phyloP scores from a whole-genome alignment of 2,797 vertebrate species.

The Microchirus variegatus region DNA sequence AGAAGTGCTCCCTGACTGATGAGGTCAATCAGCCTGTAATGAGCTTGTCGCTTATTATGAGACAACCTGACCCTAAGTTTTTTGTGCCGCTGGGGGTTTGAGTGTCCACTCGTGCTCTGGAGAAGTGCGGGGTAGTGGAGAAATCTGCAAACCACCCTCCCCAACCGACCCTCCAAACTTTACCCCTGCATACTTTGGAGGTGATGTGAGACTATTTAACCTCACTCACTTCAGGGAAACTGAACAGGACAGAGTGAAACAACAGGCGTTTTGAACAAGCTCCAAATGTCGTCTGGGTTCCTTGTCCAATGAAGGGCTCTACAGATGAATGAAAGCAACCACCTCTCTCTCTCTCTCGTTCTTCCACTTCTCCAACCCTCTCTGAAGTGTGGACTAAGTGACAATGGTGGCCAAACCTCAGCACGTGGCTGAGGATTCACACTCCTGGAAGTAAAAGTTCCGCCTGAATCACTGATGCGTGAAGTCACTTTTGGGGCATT shows the following conservation, averaged over 20 bases:
- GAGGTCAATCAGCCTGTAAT: slow-evolving; percentile 61
- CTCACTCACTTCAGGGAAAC: slow-evolving; percentile 70
- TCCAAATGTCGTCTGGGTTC: slow-evolving; percentile 57
- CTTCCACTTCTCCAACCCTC: slow-evolving; percentile 37
- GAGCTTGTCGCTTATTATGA: slow-evolving; percentile 46
- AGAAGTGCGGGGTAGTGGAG: no score
- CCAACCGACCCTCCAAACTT: no score
- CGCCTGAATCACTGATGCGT: no score
- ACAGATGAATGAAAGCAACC: slow-evolving; percentile 61
- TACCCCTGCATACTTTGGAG: slow-evolving; percentile 27
- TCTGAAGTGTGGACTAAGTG: no score
- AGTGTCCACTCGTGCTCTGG: no score
- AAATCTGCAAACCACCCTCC: no score
- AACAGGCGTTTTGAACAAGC: slow-evolving; percentile 23
- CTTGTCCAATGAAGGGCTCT: slow-evolving; percentile 57
- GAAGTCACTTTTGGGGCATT: no score
- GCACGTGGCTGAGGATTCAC: no score
- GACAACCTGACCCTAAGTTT: no score
- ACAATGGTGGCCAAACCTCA: no score
- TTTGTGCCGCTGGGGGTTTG: no score
- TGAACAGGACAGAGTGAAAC: slow-evolving; percentile 48
- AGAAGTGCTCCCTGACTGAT: slow-evolving; percentile 49
- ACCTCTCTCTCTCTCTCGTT: slow-evolving; percentile 30
- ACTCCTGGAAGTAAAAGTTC: no score
- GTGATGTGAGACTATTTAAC: slow-evolving; percentile 76